These are phyloP conservation scores for Acridotheres tristis DNA, from an alignment of 2,797 vertebrate species.

Conservation along the genomic window DNA sequence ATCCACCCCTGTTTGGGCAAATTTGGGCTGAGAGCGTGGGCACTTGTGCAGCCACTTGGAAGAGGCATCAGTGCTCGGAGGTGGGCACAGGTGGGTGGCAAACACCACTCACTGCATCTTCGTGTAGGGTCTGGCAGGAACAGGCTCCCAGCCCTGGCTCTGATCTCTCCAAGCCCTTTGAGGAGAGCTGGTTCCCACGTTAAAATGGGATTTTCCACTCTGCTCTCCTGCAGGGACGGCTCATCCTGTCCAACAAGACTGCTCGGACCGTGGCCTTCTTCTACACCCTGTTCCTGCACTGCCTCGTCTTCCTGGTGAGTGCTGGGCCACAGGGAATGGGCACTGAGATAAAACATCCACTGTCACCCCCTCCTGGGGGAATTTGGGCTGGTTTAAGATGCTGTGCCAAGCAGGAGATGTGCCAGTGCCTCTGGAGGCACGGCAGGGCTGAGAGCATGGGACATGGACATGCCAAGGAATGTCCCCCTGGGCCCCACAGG, in stretches of 20 bases:
- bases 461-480: accelerated
- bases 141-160: background rate
- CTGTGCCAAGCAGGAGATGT: accelerated
- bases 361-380: background rate
- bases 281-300: conserved; percentile 94
- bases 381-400: background rate
- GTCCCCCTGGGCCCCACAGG: background rate
- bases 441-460: accelerated
- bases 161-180: background rate
- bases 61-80: accelerated
- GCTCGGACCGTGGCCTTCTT: conserved; percentile 95
- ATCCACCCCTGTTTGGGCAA: background rate
- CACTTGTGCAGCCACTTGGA: background rate
- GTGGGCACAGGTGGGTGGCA: background rate
- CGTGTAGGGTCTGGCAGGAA: background rate
- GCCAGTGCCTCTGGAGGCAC: accelerated
- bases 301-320: conserved; percentile 92
- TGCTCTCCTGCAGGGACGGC: conserved; percentile 81
- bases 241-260: conserved; percentile 93
- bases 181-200: background rate
- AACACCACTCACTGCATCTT: background rate
- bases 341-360: accelerated
- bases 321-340: accelerated
- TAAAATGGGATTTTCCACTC: background rate
- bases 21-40: background rate